Base-by-base conservation (phyloP, 2,797 vertebrate genomes). In the Squalus acanthias region DNA sequence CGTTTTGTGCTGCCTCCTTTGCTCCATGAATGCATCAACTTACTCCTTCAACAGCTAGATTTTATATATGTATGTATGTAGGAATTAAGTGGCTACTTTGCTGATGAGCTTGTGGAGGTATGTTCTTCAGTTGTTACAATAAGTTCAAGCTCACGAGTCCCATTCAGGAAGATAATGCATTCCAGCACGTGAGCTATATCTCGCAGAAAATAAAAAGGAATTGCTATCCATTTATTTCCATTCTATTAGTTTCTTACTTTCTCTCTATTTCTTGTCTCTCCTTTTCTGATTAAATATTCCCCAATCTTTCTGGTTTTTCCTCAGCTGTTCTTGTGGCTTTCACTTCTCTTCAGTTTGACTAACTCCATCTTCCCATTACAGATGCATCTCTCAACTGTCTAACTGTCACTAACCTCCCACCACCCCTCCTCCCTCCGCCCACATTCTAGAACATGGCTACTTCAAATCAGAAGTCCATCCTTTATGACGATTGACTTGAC, bases 381-480 rank as follows among this genome's bases (percentile, higher is more conserved):
- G 13, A 20, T 92, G 33, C 1, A 63, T 65, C 33, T 8, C 39
- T 69, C 63, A 95, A 95, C 65, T 46, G 13, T 53, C 85, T 93
- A 67, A 63, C 92, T 95, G 67, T 72, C 93, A 70, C 46, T 65
- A 7, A 46, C 39, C 39, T 50, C 9, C 67, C 67, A 57, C 53
- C 53, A 57, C 46, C 22, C 24, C 33, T 26, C 24, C 69, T 3
- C 3, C 46, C 13, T 13, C 46, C 2, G 24, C 3, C 24, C 70
- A 72, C 93, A 95, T 95, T 95, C 93, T 95, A 72, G 93, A 95
- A 95, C 46, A 26, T 33, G 15, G 17, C 60, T 60, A 17, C 60
- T 65, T 92, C 89, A 92, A 92, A 92, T 92, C 89, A 92, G 82
- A 63, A 60, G 60, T 65, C 60, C 60, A 65, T 65, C 89, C 60